Evolutionary conservation across 2,888 invertebrate species (phyloP).

Genomic region (Elmis aenea): DNA sequence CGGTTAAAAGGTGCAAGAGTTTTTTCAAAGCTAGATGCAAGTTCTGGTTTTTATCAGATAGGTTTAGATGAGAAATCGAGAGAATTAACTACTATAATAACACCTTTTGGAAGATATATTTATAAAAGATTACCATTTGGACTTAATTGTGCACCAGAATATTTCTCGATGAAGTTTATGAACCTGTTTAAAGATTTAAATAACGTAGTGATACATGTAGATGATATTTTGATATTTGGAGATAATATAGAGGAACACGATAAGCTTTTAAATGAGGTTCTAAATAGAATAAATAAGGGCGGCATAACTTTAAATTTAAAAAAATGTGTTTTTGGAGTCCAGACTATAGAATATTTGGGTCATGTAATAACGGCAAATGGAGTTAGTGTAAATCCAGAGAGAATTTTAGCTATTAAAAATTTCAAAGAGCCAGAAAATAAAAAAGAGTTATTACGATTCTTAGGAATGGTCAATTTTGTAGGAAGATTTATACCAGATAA

Average conservation of each 20-base stretch:
- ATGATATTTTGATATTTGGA: slow-evolving; percentile 16
- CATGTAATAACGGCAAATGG: slow-evolving; percentile 24
- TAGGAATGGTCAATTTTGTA: slow-evolving; percentile 22
- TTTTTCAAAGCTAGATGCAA: slow-evolving; percentile 28
- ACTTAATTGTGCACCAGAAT: background rate
- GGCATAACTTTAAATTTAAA: slow-evolving; percentile 28
- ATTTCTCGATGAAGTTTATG: background rate
- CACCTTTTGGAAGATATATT: slow-evolving; percentile 2
- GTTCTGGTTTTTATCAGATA: slow-evolving; percentile 4
- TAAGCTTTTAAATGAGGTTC: slow-evolving; percentile 21
- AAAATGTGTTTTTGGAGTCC: slow-evolving; percentile 30
- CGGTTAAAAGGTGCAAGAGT: slow-evolving; percentile 22
- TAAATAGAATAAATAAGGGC: slow-evolving; percentile 20
- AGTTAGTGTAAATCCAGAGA: slow-evolving; percentile 18
- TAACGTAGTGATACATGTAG: slow-evolving; percentile 14
- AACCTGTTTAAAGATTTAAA: slow-evolving; percentile 16
- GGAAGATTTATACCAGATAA: slow-evolving; percentile 24
- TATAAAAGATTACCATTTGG: background rate
- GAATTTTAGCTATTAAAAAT: slow-evolving; percentile 20
- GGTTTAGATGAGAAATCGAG: background rate
- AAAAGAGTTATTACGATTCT: slow-evolving; percentile 17
- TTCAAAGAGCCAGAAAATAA: slow-evolving; percentile 25
- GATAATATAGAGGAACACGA: slow-evolving; percentile 23
- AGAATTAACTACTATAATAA: slow-evolving; percentile 1
- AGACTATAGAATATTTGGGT: slow-evolving; percentile 28